These are phyloP conservation scores for Choristoneura fumiferana DNA, from an alignment of 1,140 invertebrate species.

Conservation along the genomic window DNA sequence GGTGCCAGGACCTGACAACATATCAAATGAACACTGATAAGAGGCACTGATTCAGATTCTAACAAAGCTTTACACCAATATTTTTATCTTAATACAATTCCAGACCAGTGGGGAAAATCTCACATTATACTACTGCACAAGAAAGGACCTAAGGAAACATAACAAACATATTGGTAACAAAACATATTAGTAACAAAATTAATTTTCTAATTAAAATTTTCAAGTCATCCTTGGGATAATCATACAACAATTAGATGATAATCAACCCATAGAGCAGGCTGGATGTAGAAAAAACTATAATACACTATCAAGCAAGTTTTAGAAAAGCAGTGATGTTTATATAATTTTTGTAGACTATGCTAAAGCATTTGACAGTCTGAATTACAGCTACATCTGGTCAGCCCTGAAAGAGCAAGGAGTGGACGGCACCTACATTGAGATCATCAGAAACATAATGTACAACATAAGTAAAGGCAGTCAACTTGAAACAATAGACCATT, in stretches of 20 bases:
- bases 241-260: neutral
- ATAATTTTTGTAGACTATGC: slow-evolving; percentile 23
- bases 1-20: slow-evolving; percentile 20
- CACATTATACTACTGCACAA: slow-evolving; percentile 25
- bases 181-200: neutral
- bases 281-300: neutral
- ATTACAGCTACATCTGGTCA: neutral
- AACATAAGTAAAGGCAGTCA: slow-evolving; percentile 21
- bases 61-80: slow-evolving; percentile 17
- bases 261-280: slow-evolving; percentile 5
- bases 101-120: neutral
- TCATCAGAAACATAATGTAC: slow-evolving; percentile 13
- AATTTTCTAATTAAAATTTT: too few relatives aligned
- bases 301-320: slow-evolving; percentile 20
- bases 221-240: neutral
- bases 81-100: neutral
- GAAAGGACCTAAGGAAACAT: slow-evolving; percentile 22
- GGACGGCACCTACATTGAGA: slow-evolving; percentile 17
- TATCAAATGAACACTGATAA: too few relatives aligned
- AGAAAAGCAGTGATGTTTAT: slow-evolving; percentile 26
- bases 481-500: slow-evolving; percentile 16
- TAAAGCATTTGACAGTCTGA: slow-evolving; percentile 12
- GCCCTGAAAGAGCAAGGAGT: slow-evolving; percentile 12
- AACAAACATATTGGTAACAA: too few relatives aligned
- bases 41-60: slow-evolving; percentile 20